Base-by-base conservation (phyloP, 2,797 vertebrate genomes). In the Liparis tanakae region DNA sequence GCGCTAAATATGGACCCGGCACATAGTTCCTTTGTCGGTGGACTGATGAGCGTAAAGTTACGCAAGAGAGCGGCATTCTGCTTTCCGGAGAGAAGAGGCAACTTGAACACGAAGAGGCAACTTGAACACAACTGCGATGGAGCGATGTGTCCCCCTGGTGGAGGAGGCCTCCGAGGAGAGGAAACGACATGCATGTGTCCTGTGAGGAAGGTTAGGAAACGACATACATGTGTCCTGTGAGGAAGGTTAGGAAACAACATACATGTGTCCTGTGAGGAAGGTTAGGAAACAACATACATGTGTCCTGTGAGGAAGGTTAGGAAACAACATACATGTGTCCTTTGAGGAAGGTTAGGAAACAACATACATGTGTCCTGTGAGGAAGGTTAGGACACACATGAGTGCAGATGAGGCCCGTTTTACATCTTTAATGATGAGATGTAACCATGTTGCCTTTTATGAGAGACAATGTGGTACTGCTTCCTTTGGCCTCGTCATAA, bases 71-170 rank as follows among this genome's bases (percentile, higher is more conserved):
- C 43, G 74, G 48, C 56, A 41, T 54, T 60, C n/a, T 2, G 51
- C 25, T 68, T 58, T 63, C 34, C 59, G 50, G 20, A 22, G 50
- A 22, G 20, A 51, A 51, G 50, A 51, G 50, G 22, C 44, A 55
- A 57, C 37, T 18, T 25, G 4, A n/a, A 56, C 25, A 25, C 30
- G 20, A 51, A 51, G 50, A 51, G 50, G 22, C 44, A 55, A 57
- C 37, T 18, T 25, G 4, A n/a, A 56, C 25, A 25, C 30, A 39
- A 6, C 10, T 22, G 67, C 7, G 39, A 1, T 22, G 22, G 68
- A 73, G 53, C 54, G 55, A 70, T 61, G 68, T 64, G 83, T 85
- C 84, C 87, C 79, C 76, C 88, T 84, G 33, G 75, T 87, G 89
- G 84, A 78, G 89, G 84, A 78, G 48, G 43, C 48, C 73, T 64